A percentile compares a stretch with the other conserved stretches of the same genome.
These are phyloP conservation scores for Rhaphigaster nebulosa DNA, from an alignment of 2,888 invertebrate genomes.

Conservation along the genomic window DNA sequence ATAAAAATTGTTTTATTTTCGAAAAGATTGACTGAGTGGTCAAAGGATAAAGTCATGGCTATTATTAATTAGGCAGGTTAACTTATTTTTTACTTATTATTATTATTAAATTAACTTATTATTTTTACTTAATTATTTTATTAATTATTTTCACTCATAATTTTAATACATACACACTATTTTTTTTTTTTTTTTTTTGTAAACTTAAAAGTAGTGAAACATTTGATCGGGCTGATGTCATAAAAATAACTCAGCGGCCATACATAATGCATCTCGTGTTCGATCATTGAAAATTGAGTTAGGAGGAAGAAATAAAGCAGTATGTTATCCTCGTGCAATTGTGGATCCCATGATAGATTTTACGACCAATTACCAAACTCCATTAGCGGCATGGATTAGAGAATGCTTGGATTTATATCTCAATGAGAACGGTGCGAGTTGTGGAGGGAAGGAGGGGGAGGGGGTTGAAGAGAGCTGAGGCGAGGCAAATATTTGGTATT, in stretches of 20 bases:
- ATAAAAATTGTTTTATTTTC: too few relatives aligned
- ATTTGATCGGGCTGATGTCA: not conserved
- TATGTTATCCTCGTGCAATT: not conserved
- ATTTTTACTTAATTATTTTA: too few relatives aligned
- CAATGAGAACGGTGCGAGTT: not conserved
- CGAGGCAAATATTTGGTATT: not conserved
- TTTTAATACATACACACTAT: too few relatives aligned
- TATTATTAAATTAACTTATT: too few relatives aligned
- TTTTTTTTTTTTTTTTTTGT: too few relatives aligned
- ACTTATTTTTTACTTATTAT: too few relatives aligned
- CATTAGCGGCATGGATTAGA: slow-evolving; percentile 8
- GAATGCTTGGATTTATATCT: not conserved
- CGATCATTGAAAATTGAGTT: slow-evolving; percentile 9
- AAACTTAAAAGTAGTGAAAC: too few relatives aligned
- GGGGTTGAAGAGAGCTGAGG: not conserved
- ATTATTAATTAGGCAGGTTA: too few relatives aligned
- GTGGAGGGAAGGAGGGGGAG: not conserved
- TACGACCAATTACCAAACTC: slow-evolving; percentile 28
- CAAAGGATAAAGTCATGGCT: too few relatives aligned
- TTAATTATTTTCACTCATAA: too few relatives aligned
- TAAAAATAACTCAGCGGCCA: not conserved
- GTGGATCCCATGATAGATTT: not conserved
- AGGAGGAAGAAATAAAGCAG: not conserved
- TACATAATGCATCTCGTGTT: not conserved
- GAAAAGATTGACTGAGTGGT: too few relatives aligned